phyloP scores from a whole-genome alignment of 2,888 invertebrate species.

The Lepidochrysops patricia region DNA sequence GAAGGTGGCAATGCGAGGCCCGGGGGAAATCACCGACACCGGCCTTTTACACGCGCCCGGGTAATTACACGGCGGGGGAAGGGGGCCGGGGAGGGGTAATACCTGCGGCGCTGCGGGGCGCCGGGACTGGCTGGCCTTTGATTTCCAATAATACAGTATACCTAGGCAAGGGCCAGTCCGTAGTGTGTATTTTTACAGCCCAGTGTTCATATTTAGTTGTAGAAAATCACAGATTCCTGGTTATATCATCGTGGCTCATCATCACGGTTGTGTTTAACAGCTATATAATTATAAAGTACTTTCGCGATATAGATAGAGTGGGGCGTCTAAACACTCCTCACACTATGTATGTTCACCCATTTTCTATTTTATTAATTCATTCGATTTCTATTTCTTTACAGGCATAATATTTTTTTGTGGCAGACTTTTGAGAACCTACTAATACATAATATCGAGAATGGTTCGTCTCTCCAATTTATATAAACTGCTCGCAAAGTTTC shows the following conservation, averaged over 20 bases:
- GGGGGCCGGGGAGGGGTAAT: background rate
- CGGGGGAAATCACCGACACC: background rate
- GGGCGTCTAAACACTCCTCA: no score
- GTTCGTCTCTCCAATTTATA: background rate
- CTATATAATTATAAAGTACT: no score
- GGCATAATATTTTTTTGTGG: background rate
- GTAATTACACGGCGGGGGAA: background rate
- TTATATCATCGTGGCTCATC: no score
- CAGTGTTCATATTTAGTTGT: no score
- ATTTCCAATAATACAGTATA: background rate
- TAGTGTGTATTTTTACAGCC: no score
- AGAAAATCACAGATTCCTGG: no score
- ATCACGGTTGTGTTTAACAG: no score
- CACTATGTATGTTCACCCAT: no score
- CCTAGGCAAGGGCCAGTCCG: background rate
- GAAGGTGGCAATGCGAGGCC: background rate
- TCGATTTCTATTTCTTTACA: no score
- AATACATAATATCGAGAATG: background rate
- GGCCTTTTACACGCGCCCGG: background rate
- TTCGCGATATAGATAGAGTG: no score
- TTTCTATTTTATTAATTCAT: no score
- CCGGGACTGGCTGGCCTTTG: background rate
- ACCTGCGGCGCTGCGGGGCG: no score
- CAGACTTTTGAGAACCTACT: background rate
- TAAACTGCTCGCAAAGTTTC: background rate